Conservation (phyloP, 2,888 invertebrate genomes). For the Dichetophora obliterata region DNA sequence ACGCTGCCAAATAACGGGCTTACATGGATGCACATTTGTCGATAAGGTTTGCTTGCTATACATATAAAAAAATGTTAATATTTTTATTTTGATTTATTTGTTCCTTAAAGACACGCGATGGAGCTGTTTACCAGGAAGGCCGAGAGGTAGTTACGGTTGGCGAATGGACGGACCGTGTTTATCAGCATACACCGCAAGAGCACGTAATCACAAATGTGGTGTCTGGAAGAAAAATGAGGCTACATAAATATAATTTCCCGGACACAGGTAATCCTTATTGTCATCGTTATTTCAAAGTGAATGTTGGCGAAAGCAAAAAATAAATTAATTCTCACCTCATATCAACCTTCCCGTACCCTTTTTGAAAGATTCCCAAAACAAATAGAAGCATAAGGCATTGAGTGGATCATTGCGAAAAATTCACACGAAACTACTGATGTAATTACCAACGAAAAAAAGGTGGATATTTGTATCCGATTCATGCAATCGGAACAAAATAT, state of each 20-base stretch:
- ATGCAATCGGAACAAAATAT: no score
- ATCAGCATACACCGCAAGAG: conserved; percentile 92
- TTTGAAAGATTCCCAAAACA: no score
- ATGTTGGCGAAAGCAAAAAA: neutral
- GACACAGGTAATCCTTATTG: conserved; percentile 78
- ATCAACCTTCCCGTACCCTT: no score
- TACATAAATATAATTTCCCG: conserved; percentile 95
- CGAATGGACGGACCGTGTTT: conserved; percentile 94
- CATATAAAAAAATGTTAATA: no score
- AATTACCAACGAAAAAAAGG: no score
- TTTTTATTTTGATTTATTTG: no score
- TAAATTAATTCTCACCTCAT: no score
- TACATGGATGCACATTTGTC: conserved; percentile 90
- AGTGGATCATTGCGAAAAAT: no score
- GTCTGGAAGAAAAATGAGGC: conserved; percentile 90
- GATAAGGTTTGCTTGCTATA: conserved; percentile 81
- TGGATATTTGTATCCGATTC: no score
- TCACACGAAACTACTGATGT: no score
- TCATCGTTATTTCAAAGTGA: neutral
- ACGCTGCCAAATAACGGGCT: conserved; percentile 90
- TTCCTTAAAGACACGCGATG: conserved; percentile 80
- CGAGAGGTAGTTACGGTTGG: conserved; percentile 90
- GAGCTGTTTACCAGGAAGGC: conserved; percentile 88
- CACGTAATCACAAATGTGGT: conserved; percentile 94
- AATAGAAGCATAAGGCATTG: no score